Evolutionary conservation across 1,140 invertebrate species (phyloP), one percentile per base, ranked within the genome.

Genomic region (Limonius californicus): DNA sequence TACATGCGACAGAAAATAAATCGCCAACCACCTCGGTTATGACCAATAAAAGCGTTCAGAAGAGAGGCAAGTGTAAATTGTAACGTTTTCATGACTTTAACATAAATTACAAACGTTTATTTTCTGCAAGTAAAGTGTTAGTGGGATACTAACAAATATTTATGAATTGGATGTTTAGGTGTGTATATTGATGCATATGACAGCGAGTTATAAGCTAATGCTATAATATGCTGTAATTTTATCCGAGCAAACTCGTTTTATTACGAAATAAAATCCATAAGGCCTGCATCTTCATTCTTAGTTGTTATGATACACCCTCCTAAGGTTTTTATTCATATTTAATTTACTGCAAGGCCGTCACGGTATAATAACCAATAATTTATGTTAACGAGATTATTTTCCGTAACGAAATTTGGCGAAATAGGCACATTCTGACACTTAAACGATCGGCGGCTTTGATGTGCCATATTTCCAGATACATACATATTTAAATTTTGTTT

Each of bases 31-130:
- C 18, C 16, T 18, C 61, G 57, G 64, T 66, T 66, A 66, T 61
- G 54, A 63, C 56, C 65, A 56, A 66, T 66, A 66, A 66, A 66
- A 60, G 18, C 20, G 16, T 23, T 61, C 57, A 53, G 42, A 35
- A 61, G 54, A 65, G 27, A 54, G 43, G 42, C 56, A 55, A 55
- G 61, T 61, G 61, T 66, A 66, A 66, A 66, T 63, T 66, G 65
- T 66, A 54, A 57, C 58, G 61, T 63, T 63, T 59, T 59, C 65
- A 61, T 61, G 65, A 61, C 57, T 61, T 61, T 59, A 57, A 57
- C 61, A 66, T 63, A 66, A 66, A 63, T 66, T 59, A 65, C 59
- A 20, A 43, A 16, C 58, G 39, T 61, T 64, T 57, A 56, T 64
- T 57, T 60, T 64, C 27, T 53, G 47, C 14, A 14, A 50, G 45